Evolutionary conservation across 2,113 vertebrate genomes (phyloP).

Genomic region (Microtus richardsoni): DNA sequence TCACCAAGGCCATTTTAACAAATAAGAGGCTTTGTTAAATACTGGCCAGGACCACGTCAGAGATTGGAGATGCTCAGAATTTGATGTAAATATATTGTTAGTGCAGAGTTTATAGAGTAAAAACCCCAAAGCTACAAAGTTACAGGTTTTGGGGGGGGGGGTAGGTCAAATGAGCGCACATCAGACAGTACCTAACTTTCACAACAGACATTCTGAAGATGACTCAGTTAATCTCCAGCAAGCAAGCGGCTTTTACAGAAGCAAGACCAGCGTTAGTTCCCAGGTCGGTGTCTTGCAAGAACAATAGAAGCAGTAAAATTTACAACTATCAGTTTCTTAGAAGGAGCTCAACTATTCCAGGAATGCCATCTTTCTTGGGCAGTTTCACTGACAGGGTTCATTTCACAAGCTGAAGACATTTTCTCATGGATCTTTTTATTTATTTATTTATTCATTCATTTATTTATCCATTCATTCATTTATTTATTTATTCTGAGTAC

Average conservation of each 20-base stretch:
- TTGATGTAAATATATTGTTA: no score
- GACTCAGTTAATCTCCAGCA: background rate
- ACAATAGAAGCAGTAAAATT: background rate
- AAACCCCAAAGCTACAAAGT: background rate
- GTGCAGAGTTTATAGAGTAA: background rate
- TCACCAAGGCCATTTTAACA: background rate
- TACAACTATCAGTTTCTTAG: background rate
- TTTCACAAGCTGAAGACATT: background rate
- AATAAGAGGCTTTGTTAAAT: background rate
- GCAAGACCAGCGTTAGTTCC: background rate
- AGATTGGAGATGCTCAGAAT: background rate
- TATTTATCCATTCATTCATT: no score
- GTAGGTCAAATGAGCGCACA: background rate
- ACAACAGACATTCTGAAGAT: background rate
- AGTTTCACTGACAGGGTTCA: background rate
- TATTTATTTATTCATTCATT: no score
- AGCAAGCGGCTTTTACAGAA: background rate
- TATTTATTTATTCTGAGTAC: no score
- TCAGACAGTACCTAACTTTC: background rate
- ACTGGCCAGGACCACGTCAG: background rate
- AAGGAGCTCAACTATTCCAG: background rate
- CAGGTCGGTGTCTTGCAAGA: no score
- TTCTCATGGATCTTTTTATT: background rate
- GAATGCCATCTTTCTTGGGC: background rate
- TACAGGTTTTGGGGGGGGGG: background rate